Evolutionary conservation across 2,113 vertebrate species (phyloP).

Genomic region (Nothobranchius kuhntae): DNA sequence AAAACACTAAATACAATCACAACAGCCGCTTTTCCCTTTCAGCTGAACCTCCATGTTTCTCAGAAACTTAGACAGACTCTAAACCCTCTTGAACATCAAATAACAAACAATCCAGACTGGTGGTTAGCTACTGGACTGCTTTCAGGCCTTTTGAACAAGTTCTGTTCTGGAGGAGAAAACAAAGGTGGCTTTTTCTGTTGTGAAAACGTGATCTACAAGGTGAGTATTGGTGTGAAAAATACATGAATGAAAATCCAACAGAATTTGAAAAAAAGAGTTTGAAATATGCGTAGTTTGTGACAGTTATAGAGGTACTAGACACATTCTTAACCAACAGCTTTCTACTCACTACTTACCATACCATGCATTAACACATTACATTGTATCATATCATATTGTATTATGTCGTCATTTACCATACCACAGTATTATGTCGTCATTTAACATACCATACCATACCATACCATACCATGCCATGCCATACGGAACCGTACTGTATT

Average conservation of each 20-base stretch:
- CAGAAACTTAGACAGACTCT: slow-evolving; percentile 5
- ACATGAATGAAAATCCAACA: no score
- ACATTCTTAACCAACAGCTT: no score
- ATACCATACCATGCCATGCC: no score
- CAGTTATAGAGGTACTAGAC: neutral
- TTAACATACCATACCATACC: no score
- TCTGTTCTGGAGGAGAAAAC: neutral
- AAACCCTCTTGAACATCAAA: neutral
- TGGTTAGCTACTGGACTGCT: no score
- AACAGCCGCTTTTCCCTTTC: neutral
- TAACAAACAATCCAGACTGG: slow-evolving; percentile 21
- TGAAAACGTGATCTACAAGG: neutral
- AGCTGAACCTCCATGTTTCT: slow-evolving; percentile 7
- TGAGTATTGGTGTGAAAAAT: neutral
- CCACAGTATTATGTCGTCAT: no score
- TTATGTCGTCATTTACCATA: no score
- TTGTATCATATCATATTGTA: no score
- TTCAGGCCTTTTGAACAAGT: neutral
- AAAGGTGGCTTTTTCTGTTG: neutral
- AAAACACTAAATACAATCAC: slow-evolving; percentile 7
- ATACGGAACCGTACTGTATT: no score
- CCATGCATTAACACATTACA: no score
- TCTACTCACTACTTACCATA: neutral
- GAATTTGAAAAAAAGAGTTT: no score
- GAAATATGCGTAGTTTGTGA: no score